A percentile compares a stretch with the other conserved stretches of the same genome.
These are phyloP conservation scores for Nipponia nippon DNA, from an alignment of 2,113 vertebrate genomes.

Conservation along the genomic window DNA sequence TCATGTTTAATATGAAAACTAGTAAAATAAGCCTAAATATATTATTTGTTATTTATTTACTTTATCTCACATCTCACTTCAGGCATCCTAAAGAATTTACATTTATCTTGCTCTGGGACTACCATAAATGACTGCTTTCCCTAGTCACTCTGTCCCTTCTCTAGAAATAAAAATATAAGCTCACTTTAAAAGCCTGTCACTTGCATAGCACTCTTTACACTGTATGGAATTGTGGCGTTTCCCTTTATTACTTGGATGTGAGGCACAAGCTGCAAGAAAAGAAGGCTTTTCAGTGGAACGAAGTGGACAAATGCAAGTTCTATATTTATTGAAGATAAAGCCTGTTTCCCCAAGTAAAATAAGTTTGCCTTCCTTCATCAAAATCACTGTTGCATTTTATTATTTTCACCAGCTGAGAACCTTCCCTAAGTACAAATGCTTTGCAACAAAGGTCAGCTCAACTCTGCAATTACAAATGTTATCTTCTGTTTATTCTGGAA, in stretches of 20 bases:
- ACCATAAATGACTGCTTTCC: neutral
- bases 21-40: neutral
- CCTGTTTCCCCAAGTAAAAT: neutral
- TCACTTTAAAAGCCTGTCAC: neutral
- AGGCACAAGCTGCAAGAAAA: neutral
- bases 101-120: neutral
- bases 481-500: conserved; percentile 8
- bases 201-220: neutral
- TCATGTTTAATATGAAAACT: neutral
- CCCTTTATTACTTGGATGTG: neutral
- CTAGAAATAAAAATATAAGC: neutral
- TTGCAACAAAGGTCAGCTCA: neutral
- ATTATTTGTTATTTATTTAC: neutral
- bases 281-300: neutral
- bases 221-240: neutral
- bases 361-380: neutral
- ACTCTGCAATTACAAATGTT: neutral
- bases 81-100: neutral
- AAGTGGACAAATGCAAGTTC: neutral
- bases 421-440: neutral
- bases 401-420: neutral
- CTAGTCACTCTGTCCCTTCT: neutral
- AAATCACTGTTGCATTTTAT: conserved; percentile 9
- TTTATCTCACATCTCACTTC: neutral
- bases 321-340: neutral